phyloP scores from a whole-genome alignment of 2,888 invertebrate species.

The Habroteleia sp. region DNA sequence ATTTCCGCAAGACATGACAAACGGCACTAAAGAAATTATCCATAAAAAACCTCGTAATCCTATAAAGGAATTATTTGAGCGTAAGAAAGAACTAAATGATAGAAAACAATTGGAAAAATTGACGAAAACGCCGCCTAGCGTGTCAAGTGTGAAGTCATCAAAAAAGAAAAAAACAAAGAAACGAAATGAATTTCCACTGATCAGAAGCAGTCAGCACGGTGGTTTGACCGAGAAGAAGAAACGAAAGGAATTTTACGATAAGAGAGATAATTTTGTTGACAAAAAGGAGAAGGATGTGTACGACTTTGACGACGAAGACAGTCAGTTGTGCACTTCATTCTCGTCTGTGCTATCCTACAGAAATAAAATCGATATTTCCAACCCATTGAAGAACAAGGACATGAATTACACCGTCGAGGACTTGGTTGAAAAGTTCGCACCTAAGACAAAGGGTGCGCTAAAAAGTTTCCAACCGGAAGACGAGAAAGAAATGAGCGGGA shows the following conservation, averaged over 20 bases:
- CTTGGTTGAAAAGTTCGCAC: constrained; percentile 73
- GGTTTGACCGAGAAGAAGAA: constrained; percentile 76
- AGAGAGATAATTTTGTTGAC: constrained; percentile 62
- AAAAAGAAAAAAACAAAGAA: constrained; percentile 73
- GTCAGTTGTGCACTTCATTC: constrained; percentile 62
- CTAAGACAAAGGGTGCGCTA: constrained; percentile 75
- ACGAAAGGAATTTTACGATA: constrained; percentile 69
- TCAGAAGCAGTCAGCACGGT: constrained; percentile 71
- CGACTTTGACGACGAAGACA: constrained; percentile 80
- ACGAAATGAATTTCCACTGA: constrained; percentile 74
- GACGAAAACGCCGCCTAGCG: constrained; percentile 61
- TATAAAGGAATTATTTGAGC: constrained; percentile 78
- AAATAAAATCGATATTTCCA: constrained; percentile 65
- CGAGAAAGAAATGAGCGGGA: constrained; percentile 1
- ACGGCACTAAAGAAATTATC: constrained; percentile 9
- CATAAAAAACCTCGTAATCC: constrained; percentile 74
- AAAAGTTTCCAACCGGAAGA: constrained; percentile 73
- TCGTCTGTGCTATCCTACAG: constrained; percentile 74
- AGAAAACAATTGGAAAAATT: constrained; percentile 71
- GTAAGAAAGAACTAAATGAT: constrained; percentile 77
- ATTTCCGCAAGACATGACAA: constrained; percentile 18
- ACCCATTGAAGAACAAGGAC: constrained; percentile 14
- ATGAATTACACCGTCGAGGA: constrained; percentile 18
- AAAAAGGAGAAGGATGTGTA: constrained; percentile 76
- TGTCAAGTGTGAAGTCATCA: constrained; percentile 51